phyloP scores from a whole-genome alignment of 2,888 invertebrate species.

The Lobophora halterata region DNA sequence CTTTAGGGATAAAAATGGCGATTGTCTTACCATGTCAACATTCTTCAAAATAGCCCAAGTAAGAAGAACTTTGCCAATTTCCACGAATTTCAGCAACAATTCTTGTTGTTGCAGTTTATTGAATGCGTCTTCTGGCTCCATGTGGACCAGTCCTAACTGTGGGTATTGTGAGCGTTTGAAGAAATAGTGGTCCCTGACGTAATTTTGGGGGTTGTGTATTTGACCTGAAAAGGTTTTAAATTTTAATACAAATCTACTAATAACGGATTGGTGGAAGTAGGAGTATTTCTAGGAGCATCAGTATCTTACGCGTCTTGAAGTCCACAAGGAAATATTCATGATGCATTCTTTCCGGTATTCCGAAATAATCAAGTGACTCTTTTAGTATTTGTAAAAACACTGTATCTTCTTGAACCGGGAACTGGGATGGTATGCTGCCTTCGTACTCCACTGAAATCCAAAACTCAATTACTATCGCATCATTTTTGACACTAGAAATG shows the following conservation, averaged over 20 bases:
- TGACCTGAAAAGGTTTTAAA: conserved; percentile 91
- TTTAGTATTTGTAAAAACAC: conserved; percentile 96
- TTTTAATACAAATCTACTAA: too few relatives aligned
- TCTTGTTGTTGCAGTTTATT: conserved; percentile 95
- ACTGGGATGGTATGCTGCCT: conserved; percentile 98
- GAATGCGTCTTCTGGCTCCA: conserved; percentile 95
- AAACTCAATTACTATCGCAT: too few relatives aligned
- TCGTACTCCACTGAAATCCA: conserved; percentile 86
- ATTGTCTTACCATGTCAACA: conserved; percentile 88
- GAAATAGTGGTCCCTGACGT: conserved; percentile 97
- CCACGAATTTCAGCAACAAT: conserved; percentile 95
- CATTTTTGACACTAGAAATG: too few relatives aligned
- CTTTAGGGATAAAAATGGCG: not conserved
- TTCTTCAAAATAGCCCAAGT: conserved; percentile 96
- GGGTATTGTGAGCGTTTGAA: conserved; percentile 99
- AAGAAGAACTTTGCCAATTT: conserved; percentile 96
- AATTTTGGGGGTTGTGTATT: conserved; percentile 97
- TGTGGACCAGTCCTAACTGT: conserved; percentile 94
- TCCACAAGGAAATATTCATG: conserved; percentile 97
- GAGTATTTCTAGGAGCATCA: conserved; percentile 1
- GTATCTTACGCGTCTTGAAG: conserved; percentile 95
- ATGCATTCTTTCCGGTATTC: conserved; percentile 94
- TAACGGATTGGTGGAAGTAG: too few relatives aligned
- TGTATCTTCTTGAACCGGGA: conserved; percentile 98
- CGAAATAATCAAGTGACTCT: conserved; percentile 98